Evolutionary conservation across 2,113 vertebrate species (phyloP), one percentile per base, ranked within the genome.

Genomic region (Hippolais icterina): DNA sequence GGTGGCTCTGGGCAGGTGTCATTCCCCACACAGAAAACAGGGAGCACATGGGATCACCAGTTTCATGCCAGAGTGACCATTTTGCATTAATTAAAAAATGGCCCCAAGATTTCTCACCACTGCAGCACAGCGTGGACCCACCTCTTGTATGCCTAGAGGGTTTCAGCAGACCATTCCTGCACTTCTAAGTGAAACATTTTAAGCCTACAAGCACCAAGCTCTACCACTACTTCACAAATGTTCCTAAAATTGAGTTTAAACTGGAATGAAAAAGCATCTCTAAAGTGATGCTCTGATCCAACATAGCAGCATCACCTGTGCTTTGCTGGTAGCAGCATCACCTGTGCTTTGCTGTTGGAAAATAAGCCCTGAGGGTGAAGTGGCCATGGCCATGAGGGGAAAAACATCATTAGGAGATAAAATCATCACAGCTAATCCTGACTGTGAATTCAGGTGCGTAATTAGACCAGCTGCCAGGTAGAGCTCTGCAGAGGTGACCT

Each of bases 41-140:
- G 15, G 27, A 31, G 10, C 44, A 60, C 35, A 21, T 1, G 1
- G 2, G 5, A 85, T 47, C 46, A 31, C 27, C 8, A 3, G 54
- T 20, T 11, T 28, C 47, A 47, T 9, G 60, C 31, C 42, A 72
- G 9, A 76, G 37, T 0, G 3, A 92, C 35, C 35, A n/a, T 35
- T 70, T 24, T 33, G 10, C 69, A 50, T 44, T 3, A 10, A 41
- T 11, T 12, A 77, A 54, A 47, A 52, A 12, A n/a, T 15, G 27
- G 44, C 20, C 76, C 11, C 1, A 2, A 56, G 23, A 87, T 75
- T 47, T 74, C 44, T 71, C 5, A 2, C 24, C 44, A 46, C 10
- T 27, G 46, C 37, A 29, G 66, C 2, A 1, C 22, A 33, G 41
- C 0, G 0, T 23, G 49, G 4, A 59, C 2, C 2, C 65, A 46